Base-by-base conservation (phyloP, 2,888 invertebrate species). In the Fragum fragum region DNA sequence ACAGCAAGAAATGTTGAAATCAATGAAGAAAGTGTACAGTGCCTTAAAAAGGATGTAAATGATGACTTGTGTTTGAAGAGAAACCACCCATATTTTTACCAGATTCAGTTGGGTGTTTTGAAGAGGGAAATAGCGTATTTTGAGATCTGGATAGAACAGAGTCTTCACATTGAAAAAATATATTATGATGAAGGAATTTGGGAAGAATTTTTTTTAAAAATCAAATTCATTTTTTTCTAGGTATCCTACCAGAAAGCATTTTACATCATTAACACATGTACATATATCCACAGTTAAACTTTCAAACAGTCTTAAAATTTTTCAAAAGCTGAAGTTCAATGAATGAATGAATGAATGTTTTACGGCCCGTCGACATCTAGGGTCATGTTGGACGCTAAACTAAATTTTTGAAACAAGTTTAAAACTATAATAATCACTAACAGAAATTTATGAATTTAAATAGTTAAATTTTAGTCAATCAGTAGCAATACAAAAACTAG, bases 81-180 rank as follows among this genome's bases (percentile, higher is more conserved):
- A 42, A 63, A n/a, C 5, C 72, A 79, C 59, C 66, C 29, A 23
- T 84, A 84, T 39, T 76, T 66, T 23, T 83, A 74, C 68, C 78
- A 83, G 55, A 72, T 69, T 18, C 83, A 86, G 52, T 29, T 81
- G 3, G 73, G 76, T 36, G 74, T 76, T 14, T 53, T 28, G 18
- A 42, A 76, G 18, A 26, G 26, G 1, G 80, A 82, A 61, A 72
- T 18, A 21, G 69, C 75, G 23, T 76, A 81, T 57, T 85, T 87
- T 76, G 61, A 83, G 29, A 74, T 82, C 0, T 83, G 82, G 82
- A 78, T 79, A 16, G 77, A 72, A 55, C 55, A 71, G 1, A 76
- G 70, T 36, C 26, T 68, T 16, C 76, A 80, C 26, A 14, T 55
- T 32, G 84, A 86, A 66, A 42, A 52, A 52, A 79, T 81, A 18